Base-by-base conservation (phyloP, 2,888 invertebrate species). In the Nematopogon swammerdamellus region DNA sequence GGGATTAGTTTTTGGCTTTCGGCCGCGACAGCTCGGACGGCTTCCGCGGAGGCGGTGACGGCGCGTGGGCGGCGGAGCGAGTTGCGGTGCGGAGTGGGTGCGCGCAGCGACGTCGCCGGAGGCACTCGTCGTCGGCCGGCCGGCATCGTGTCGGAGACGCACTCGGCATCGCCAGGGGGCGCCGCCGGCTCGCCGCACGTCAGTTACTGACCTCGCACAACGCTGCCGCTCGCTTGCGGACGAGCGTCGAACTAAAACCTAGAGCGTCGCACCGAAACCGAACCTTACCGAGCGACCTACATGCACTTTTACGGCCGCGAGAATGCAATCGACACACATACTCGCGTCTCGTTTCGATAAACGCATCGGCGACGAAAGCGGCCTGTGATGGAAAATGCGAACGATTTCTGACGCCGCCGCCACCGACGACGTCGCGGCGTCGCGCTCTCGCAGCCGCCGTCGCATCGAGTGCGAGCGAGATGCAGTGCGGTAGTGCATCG, bases 281-380 rank as follows among this genome's bases (percentile, higher is more conserved):
- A 36, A 36, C 36, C 36, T 36, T 36, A 70, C 74, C 72, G 69
- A 67, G 71, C 75, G 76, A 74, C 79, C 77, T 72, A 79, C 69
- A 79, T 80, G 79, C 79, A 79, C 77, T 79, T 76, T 74, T 75
- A 70, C 77, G 69, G 71, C 64, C 68, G 61, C 63, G 68, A 70
- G 74, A 75, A 75, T 75, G 73, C 77, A 72, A 74, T 76, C 77
- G 77, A 74, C 77, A 74, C 69, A 76, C 70, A 76, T 77, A 76
- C 70, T 75, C 76, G 76, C 79, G 74, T 79, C 79, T 76, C 79
- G 75, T 79, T 79, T 74, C 76, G 74, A 79, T 76, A 76, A 77
- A 75, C 74, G 77, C 77, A 76, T 75, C 72, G 75, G 67, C 75
- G 75, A 76, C 72, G 76, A 77, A 75, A 75, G 76, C 77, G 72